Evolutionary conservation across 1,140 invertebrate genomes (phyloP).

Genomic region (Zaprionus ornatus): DNA sequence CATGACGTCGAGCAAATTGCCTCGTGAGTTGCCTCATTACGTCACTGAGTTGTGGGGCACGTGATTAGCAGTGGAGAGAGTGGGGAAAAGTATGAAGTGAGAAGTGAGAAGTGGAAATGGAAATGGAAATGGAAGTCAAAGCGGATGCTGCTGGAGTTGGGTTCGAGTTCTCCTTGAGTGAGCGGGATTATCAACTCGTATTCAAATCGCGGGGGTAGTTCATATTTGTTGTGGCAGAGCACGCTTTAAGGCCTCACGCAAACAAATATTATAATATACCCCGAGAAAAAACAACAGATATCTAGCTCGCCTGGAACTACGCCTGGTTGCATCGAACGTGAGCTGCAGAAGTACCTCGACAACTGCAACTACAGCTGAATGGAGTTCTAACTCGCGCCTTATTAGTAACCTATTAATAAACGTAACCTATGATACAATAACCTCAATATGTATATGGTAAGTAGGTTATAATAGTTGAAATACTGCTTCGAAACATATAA

Average conservation of each 20-base stretch:
- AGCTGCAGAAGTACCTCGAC: background rate
- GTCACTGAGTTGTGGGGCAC: conserved; percentile 59
- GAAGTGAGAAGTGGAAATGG: conserved; percentile 60
- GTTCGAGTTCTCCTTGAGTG: background rate
- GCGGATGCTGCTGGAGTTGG: conserved; percentile 14
- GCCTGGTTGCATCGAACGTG: conserved; percentile 17
- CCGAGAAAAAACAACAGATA: background rate
- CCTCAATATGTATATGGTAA: too few relatives aligned
- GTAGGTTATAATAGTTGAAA: too few relatives aligned
- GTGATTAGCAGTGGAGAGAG: conserved; percentile 18
- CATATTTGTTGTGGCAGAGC: conserved; percentile 34
- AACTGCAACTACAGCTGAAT: too few relatives aligned
- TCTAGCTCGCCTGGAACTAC: conserved; percentile 21
- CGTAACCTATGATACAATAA: too few relatives aligned
- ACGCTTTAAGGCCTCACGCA: conserved; percentile 2
- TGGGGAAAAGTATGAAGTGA: background rate
- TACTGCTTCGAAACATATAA: too few relatives aligned
- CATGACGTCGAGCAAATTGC: conserved; percentile 72
- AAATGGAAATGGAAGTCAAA: conserved; percentile 15
- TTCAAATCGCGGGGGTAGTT: conserved; percentile 25
- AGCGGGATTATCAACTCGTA: conserved; percentile 44
- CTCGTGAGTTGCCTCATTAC: conserved; percentile 69
- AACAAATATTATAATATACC: conserved; percentile 31
- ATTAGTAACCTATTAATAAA: too few relatives aligned
- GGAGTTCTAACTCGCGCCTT: background rate